Base-by-base conservation (phyloP, 2,797 vertebrate genomes). In the Thripadectes ignobilis region DNA sequence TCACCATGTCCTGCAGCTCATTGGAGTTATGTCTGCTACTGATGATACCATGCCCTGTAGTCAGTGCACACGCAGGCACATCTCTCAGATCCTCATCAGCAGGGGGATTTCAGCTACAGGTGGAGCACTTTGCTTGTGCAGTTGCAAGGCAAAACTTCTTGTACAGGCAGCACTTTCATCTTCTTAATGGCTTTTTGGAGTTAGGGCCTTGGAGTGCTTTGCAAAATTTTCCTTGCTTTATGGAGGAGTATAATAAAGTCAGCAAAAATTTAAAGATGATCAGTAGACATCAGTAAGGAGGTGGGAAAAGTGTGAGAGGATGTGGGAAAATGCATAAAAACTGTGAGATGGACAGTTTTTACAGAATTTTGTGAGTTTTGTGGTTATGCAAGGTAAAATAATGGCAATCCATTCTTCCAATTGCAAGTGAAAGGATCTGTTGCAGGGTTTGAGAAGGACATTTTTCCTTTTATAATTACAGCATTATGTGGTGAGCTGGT, bases 1-100 rank as follows among this genome's bases (percentile, higher is more conserved):
- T 69, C 4, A 26, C 26, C 23, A 7, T 46, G 23, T 19, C 1
- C 0, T 21, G 15, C 39, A 58, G 34, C 16, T 72, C 0, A 0
- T 8, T 0, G 0, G 14, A 27, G 16, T 55, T 78, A 68, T 68
- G 10, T 62, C 30, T 63, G 26, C 32, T n/a, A 1, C 67, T 38
- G 77, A 72, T 39, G 14, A 24, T 49, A 27, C 48, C 27, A 4
- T 62, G 32, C 32, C 6, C 30, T 36, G 7, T 24, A 38, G 24
- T 63, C 48, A 51, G 3, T 38, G 26, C 48, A 32, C 18, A 41
- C 4, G 24, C 8, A 21, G 27, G n/a, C 21, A 61, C 30, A 21
- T 82, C 11, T 80, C 65, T 51, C 30, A 43, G 62, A 21, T 79
- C 29, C 27, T 55, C 55, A 36, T 71, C 43, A 49, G 9, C 39